Evolutionary conservation across 2,797 vertebrate genomes (phyloP).

Genomic region (Rhadinocentrus ornatus): DNA sequence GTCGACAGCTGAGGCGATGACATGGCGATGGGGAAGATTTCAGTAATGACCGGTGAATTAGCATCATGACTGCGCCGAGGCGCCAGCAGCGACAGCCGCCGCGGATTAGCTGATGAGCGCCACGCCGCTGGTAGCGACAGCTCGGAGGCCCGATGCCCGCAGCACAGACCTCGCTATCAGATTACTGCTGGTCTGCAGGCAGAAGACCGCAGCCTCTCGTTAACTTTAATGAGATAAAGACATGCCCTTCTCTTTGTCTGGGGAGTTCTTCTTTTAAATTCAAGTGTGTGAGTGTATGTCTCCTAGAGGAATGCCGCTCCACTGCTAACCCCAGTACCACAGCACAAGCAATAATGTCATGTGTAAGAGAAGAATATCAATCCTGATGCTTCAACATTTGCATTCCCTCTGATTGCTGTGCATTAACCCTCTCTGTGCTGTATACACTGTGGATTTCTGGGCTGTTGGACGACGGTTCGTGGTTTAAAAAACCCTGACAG

Average conservation of each 20-base stretch:
- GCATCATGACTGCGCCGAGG: slow-evolving; percentile 17
- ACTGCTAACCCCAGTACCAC: slow-evolving; percentile 46
- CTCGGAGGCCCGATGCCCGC: slow-evolving; percentile 39
- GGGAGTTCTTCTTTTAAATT: slow-evolving; percentile 57
- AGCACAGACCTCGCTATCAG: slow-evolving; percentile 46
- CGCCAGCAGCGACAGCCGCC: slow-evolving; percentile 6
- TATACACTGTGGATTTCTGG: slow-evolving; percentile 42
- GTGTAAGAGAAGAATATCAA: slow-evolving; percentile 51
- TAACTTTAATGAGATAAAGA: slow-evolving; percentile 82
- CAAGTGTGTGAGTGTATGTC: slow-evolving; percentile 21
- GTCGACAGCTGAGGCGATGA: slow-evolving; percentile 11
- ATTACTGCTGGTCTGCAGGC: slow-evolving; percentile 64
- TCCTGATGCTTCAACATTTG: slow-evolving; percentile 58
- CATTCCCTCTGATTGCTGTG: slow-evolving; percentile 62
- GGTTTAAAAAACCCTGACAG: slow-evolving; percentile 65
- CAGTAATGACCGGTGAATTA: slow-evolving; percentile 32
- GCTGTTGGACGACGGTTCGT: slow-evolving; percentile 59
- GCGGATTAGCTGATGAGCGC: slow-evolving; percentile 14
- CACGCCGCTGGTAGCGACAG: not conserved
- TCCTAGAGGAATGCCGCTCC: slow-evolving; percentile 38
- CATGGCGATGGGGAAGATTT: slow-evolving; percentile 8
- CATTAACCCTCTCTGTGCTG: slow-evolving; percentile 39
- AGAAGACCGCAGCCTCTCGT: slow-evolving; percentile 75
- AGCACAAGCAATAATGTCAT: slow-evolving; percentile 50
- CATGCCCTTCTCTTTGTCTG: slow-evolving; percentile 74